Evolutionary conservation across 2,888 invertebrate species (phyloP), one percentile per base, ranked within the genome.

Genomic region (Diloba caeruleocephala): DNA sequence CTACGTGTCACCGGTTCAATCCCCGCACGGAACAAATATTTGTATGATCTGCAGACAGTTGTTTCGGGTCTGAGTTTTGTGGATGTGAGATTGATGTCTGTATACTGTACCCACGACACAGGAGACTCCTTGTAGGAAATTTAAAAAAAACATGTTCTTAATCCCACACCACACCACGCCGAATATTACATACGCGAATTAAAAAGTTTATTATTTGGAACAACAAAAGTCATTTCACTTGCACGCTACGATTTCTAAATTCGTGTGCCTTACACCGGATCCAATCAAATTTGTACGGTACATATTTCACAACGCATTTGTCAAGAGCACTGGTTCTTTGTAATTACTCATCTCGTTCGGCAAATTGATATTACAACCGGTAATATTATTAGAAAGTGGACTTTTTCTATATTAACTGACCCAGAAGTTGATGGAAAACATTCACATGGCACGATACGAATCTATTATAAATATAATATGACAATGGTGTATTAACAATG

Each of bases 241-340:
- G 38, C 32, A 39, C 49, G 21, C 51, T 31, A 51, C 34, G 34
- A 43, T 53, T 48, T 59, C 31, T 56, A 69, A 50, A 63, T 74
- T 65, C 59, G 41, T 50, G 68, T 63, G 53, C 43, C 17, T 15
- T 62, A 54, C 71, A 82, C 83, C 86, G 85, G 71, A 80, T 77
- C 89, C 79, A 89, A 90, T 90, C 85, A 79, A 82, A 88, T 90
- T 84, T 84, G 71, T 81, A 84, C 86, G 89, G 88, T 84, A 84
- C 85, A 87, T 89, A 90, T 85, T 86, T 89, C 84, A 87, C 85
- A 84, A 85, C 80, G 77, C 87, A 90, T 92, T 91, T 90, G 90
- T 91, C 89, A 90, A 85, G 85, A 87, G 72, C 80, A 82, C 78
- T 79, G 82, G 7, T 5, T 80, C 78, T 78, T 72, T 75, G 88